Conservation (phyloP, 2,797 vertebrate species). For the Trachurus trachurus region DNA sequence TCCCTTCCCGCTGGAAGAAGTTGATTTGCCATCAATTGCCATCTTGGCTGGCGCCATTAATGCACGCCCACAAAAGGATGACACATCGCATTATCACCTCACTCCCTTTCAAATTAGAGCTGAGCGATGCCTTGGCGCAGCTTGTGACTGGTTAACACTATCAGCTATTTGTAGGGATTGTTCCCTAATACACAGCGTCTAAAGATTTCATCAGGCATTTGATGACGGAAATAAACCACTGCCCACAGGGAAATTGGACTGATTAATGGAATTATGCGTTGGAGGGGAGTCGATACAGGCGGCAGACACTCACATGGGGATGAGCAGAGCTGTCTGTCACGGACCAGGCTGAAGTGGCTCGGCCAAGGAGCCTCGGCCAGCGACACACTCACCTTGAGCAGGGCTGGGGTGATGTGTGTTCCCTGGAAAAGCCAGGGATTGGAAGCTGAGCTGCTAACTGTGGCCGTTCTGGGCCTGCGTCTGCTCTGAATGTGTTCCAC, state of each 20-base stretch:
- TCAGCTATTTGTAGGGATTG: conserved; percentile 88
- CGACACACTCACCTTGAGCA: conserved; percentile 56
- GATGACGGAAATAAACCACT: conserved; percentile 93
- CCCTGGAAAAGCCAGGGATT: conserved; percentile 66
- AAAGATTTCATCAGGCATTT: conserved; percentile 94
- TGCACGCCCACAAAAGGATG: conserved; percentile 94
- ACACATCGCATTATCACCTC: conserved; percentile 91
- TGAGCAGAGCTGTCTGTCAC: conserved; percentile 70
- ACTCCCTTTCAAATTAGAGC: conserved; percentile 94
- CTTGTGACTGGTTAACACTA: conserved; percentile 92
- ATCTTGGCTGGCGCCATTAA: conserved; percentile 93
- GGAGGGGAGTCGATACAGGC: conserved; percentile 84
- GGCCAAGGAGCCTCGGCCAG: conserved; percentile 34
- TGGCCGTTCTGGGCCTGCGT: conserved; percentile 55
- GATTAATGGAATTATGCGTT: conserved; percentile 89
- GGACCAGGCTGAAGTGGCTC: conserved; percentile 50
- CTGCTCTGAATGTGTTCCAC: conserved; percentile 57
- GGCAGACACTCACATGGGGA: conserved; percentile 76
- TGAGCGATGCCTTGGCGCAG: conserved; percentile 90
- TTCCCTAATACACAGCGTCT: conserved; percentile 89
- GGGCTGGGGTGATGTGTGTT: conserved; percentile 57
- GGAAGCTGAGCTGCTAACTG: conserved; percentile 51
- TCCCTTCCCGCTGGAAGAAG: conserved; percentile 87
- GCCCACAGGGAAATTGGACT: conserved; percentile 92
- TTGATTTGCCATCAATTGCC: conserved; percentile 92